phyloP scores from a whole-genome alignment of 1,140 invertebrate species.

The Aporrectodea caliginosa region DNA sequence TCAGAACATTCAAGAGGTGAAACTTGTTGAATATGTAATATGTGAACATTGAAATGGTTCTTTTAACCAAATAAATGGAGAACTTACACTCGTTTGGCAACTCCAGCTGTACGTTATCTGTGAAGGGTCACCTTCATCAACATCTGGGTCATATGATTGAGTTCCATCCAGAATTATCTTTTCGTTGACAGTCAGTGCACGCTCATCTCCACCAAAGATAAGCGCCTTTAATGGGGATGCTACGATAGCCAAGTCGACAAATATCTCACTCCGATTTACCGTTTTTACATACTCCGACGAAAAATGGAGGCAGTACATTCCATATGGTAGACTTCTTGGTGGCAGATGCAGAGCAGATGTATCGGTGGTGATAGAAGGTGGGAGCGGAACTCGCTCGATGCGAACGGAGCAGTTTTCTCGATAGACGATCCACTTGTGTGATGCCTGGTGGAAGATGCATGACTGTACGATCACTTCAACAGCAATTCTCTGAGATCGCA shows the following conservation, averaged over 20 bases:
- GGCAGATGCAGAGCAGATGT: background rate
- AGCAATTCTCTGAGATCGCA: background rate
- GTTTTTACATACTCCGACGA: background rate
- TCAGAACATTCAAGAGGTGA: too few relatives aligned
- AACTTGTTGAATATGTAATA: too few relatives aligned
- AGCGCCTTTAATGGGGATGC: constrained; percentile 38
- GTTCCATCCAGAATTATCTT: constrained; percentile 37
- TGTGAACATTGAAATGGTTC: too few relatives aligned
- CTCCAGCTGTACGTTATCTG: constrained; percentile 38
- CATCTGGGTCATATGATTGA: constrained; percentile 43
- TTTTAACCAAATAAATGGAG: too few relatives aligned
- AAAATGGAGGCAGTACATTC: background rate
- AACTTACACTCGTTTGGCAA: constrained; percentile 33
- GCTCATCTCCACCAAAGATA: constrained; percentile 37
- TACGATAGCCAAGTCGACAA: constrained; percentile 36
- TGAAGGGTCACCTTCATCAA: constrained; percentile 5
- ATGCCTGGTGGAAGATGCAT: background rate
- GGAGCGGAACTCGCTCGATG: background rate
- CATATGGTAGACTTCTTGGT: background rate
- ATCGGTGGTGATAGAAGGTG: background rate
- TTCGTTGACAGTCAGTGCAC: constrained; percentile 23
- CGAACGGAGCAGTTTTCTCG: background rate
- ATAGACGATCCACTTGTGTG: constrained; percentile 5
- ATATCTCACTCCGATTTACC: background rate
- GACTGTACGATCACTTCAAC: constrained; percentile 9